Evolutionary conservation across 2,888 invertebrate species (phyloP), one percentile per base, ranked within the genome.

Genomic region (Drosophila parthenogenetica): DNA sequence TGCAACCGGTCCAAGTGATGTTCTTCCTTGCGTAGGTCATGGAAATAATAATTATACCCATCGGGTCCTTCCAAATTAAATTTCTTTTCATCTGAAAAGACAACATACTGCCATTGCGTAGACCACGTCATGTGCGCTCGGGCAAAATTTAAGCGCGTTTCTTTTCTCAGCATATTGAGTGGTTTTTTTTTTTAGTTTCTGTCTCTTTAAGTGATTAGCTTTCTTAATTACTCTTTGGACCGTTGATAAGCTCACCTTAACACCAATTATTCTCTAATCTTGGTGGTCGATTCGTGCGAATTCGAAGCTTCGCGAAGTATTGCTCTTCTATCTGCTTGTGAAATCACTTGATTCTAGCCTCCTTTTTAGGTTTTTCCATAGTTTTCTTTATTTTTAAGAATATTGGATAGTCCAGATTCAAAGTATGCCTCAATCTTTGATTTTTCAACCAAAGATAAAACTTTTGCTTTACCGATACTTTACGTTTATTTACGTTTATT

Each of bases 361-460:
- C 25, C 25, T 25, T 25, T 25, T 5, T 25, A 25, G 25, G 5
- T 25, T 1, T 25, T 25, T 25, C 35, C 35, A 35, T 35, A 35
- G 35, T 13, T 35, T 35, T 35, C 13, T 13, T 35, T 35, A 37
- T 49, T 35, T 49, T 49, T 19, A 37, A 35, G 16, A 11, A 49
- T n/a, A n/a, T n/a, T n/a, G 35, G 35, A 49, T 35, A 37, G 35
- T 32, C 35, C 49, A 49, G 17, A 35, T 49, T 35, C 29, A 49
- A 32, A 17, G 11, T 35, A 35, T 4, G 19, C 45, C 2, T 45
- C 13, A 22, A 45, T 45, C 45, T 45, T 45, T 4, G 2, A 11
- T 2, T 35, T 35, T 35, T 35, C 35, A 11, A 35, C 11, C 2
- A 13, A 35, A 11, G 35, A 35, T 35, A 35, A 13, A 35, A 13